Evolutionary conservation across 37 sponge, comb jelly and placozoan genomes (phyloP), one percentile per base, ranked within the genome.

Genomic region (Halichondria panicea): DNA sequence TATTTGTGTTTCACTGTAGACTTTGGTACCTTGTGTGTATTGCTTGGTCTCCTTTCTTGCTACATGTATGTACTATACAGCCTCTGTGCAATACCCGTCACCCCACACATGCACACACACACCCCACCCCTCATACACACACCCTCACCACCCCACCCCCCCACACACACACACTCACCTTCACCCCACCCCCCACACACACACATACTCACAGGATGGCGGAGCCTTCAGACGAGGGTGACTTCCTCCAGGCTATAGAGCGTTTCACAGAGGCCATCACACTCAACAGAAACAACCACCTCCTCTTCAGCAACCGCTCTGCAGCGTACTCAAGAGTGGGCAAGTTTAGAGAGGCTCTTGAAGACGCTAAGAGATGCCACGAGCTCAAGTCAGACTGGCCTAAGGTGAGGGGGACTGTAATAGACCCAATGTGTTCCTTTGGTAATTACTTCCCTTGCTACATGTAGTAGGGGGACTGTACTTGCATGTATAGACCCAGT

Each of bases 321-420:
- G 94, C 96, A 8, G 99, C 94, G 36, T 91, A 90, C 55, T 66
- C 95, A 22, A 68, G 84, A 40, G 71, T 86, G 42, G 85, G 90
- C 39, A 87, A 82, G 70, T 84, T 68, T 48, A 19, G 68, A 12
- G 89, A 91, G 43, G 91, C 99, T n/a, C 68, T 98, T 60, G 75
- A 76, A n/a, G 99, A 98, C 64, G 96, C 99, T 19, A 82, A 87
- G 76, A 68, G 77, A 39, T 89, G 88, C 55, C 75, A 94, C 31
- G 86, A 89, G 36, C 90, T 98, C 18, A 89, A 98, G 56, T 91
- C 94, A 59, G 86, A 89, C 35, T 93, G 91, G 91, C 68, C 94
- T 25, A 93, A 93, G 81, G 94, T 93, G 27, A 65, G 55, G 15
- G 52, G 15, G 52, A 48, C 13, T 18, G 52, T n/a, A 21, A 19